Evolutionary conservation across 2,797 vertebrate species (phyloP).

Genomic region (Cryptoblepharus egeriae): DNA sequence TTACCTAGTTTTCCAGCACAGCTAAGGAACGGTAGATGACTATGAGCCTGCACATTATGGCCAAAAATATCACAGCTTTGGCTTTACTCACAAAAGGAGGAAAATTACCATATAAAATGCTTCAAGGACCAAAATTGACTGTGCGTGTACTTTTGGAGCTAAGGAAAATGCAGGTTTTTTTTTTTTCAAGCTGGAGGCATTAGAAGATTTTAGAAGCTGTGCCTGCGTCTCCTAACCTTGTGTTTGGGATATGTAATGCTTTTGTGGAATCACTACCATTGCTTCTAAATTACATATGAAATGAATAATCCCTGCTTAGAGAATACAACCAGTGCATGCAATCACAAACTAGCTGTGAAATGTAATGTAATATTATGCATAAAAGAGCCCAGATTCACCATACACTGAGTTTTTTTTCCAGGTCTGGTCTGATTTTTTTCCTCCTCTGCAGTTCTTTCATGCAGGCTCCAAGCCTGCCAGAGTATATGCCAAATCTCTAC

Average conservation of each 20-base stretch:
- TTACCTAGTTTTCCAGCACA: constrained; percentile 27
- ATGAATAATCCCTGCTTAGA: constrained; percentile 48
- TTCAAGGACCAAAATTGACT: background rate
- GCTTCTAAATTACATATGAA: constrained; percentile 57
- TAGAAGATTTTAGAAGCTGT: constrained; percentile 52
- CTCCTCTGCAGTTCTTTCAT: background rate
- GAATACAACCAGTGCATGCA: constrained; percentile 27
- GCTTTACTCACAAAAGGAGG: constrained; percentile 14
- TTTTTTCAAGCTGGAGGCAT: constrained; percentile 47
- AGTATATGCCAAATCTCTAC: background rate
- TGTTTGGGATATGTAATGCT: constrained; percentile 39
- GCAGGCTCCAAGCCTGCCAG: rapidly evolving
- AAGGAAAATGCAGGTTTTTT: constrained; percentile 43
- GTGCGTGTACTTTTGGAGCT: constrained; percentile 1
- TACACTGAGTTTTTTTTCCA: constrained; percentile 15
- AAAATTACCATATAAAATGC: constrained; percentile 14
- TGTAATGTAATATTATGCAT: constrained; percentile 36
- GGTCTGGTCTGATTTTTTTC: background rate
- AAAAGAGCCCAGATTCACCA: background rate
- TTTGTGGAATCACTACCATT: constrained; percentile 50
- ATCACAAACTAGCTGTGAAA: constrained; percentile 43
- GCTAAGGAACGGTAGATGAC: background rate
- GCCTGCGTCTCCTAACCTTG: constrained; percentile 22
- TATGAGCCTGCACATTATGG: background rate
- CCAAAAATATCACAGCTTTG: background rate